phyloP scores from a whole-genome alignment of 2,113 vertebrate genomes.

The Mugil cephalus region DNA sequence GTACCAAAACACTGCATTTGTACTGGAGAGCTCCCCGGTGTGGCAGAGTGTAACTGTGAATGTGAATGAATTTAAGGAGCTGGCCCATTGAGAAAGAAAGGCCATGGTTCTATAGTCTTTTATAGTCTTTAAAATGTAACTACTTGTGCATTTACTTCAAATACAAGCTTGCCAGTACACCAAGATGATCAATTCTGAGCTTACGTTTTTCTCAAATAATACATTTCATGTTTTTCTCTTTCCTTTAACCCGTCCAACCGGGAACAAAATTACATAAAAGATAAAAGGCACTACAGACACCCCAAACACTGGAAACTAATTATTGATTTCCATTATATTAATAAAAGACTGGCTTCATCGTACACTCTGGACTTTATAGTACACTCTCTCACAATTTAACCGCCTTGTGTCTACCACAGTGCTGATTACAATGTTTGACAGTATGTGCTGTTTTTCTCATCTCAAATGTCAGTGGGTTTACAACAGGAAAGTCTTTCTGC shows the following conservation, averaged over 20 bases:
- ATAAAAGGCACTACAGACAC: constrained; percentile 9
- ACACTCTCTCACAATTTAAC: not conserved
- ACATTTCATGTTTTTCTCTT: not conserved
- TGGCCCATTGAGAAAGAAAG: constrained; percentile 6
- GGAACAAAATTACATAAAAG: constrained; percentile 6
- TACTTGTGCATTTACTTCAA: not conserved
- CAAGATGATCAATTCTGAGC: not conserved
- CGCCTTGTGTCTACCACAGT: constrained; percentile 9
- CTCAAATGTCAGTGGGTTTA: constrained; percentile 61
- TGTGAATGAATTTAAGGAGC: constrained; percentile 38
- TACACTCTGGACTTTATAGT: constrained; percentile 1
- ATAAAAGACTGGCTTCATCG: constrained; percentile 3
- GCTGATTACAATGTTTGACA: constrained; percentile 28
- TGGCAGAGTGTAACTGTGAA: constrained; percentile 33
- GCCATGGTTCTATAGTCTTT: not conserved
- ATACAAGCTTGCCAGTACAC: not conserved
- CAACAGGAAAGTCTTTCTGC: constrained; percentile 59
- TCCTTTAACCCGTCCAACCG: constrained; percentile 4
- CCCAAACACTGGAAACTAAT: constrained; percentile 1
- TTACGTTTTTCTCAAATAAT: constrained; percentile 11
- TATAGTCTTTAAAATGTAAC: not conserved
- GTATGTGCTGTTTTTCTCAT: constrained; percentile 36
- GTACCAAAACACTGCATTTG: constrained; percentile 37
- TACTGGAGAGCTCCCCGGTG: constrained; percentile 40
- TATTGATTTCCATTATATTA: constrained; percentile 16